Base-by-base conservation (phyloP, 2,888 invertebrate species). In the Hyposoter didymator region DNA sequence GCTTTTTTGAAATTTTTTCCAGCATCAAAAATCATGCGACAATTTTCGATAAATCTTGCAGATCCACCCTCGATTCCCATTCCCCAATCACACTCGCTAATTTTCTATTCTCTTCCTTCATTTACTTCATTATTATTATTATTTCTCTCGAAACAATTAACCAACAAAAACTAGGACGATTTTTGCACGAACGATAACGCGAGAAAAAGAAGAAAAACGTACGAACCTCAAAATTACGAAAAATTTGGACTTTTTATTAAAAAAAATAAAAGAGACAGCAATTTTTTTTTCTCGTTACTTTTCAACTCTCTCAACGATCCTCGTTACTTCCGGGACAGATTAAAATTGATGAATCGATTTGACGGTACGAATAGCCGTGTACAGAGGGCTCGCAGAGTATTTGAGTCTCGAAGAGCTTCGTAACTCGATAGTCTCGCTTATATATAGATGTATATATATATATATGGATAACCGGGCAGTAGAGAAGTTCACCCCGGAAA, bases 401-500 rank as follows among this genome's bases (percentile, higher is more conserved):
- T 64, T 70, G 62, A 84, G 82, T 80, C 59, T 74, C 43, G 78
- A 47, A 78, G 67, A 70, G 73, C 69, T 49, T 64, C 66, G 85
- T 82, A 85, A 85, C 85, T 75, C 82, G 85, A 85, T 85, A 82
- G 74, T 35, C 39, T 39, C 19, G 74, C 52, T 62, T 62, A 52
- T 78, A 83, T 84, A 69, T 45, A 69, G 8, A 35, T 45, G 28
- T 28, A 59, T 59, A 59, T 59, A 59, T 59, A 59, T 59, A 55
- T 17, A 2, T 22, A 59, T 10, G 14, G 17, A 59, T 8, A 22
- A 1, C 4, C 17, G 52, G 10, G 49, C 55, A 69, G 87, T 82
- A 64, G 75, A 74, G 86, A 81, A 88, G 80, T 86, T 87, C 76
- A 84, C 82, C 85, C 86, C 86, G 87, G 83, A 88, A 88, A 87